Evolutionary conservation across 2,797 vertebrate species (phyloP), one percentile per base, ranked within the genome.

Genomic region (Enteromius argenteus): DNA sequence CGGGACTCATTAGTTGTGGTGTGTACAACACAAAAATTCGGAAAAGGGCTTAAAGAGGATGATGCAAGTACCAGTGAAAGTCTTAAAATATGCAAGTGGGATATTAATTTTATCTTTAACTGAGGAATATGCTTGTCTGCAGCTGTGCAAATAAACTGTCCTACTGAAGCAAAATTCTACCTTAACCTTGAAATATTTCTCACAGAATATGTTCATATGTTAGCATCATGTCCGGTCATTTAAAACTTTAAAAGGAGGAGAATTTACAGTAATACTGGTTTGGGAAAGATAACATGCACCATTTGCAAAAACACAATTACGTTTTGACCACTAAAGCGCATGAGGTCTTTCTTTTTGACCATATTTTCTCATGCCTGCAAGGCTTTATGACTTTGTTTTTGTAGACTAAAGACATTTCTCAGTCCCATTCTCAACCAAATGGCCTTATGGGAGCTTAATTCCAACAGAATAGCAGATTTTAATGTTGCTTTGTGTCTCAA

Each of bases 1-100:
- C 71, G 90, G 88, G 94, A 89, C 93, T 94, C 91, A 92, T 95
- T 94, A 94, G 77, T 84, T 88, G 88, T 89, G 81, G 60, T 86
- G 89, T 35, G 30, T 30, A 49, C 46, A 68, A 60, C 67, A 46
- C 66, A 39, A 60, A 53, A 76, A 67, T 7, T 23, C 5, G 4
- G 6, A 73, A 62, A 64, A 72, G 23, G 67, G 44, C 21, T 42
- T 68, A 21, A 53, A 49, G 15, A 80, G 66, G 32, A 53, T 64
- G 62, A 60, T 37, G 86, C 66, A 71, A 71, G 37, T 6, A 72
- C 74, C 19, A 37, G 46, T 66, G 19, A 73, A 56, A 46, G 76
- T 69, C 85, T 86, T 3, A 30, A 83, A 90, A 86, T 86, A 81
- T 86, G 87, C 89, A 81, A 84, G 83, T 81, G 69, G 27, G 78